A percentile compares a stretch with the other conserved stretches of the same genome.
Evolutionary conservation across 1,140 invertebrate genomes (phyloP).

Genomic region (Trinorchestia longiramus): DNA sequence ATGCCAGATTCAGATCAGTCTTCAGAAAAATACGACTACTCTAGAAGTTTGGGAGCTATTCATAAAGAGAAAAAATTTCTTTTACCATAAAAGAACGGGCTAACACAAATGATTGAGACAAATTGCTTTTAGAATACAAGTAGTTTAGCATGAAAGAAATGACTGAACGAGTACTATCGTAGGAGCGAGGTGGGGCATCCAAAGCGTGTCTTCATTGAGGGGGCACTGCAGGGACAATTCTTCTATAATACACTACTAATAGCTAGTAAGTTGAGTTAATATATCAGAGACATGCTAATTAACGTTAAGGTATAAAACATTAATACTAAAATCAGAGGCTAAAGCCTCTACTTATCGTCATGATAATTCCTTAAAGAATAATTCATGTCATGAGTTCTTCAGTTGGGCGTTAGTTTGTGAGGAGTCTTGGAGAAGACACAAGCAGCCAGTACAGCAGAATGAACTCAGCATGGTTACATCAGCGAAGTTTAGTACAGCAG

Average conservation of each 20-base stretch:
- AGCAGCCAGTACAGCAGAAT: background rate
- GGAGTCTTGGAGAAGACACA: background rate
- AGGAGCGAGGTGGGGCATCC: background rate
- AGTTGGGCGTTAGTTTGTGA: constrained; percentile 6
- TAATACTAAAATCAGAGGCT: constrained; percentile 42
- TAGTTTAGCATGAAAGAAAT: background rate
- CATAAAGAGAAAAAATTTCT: no score
- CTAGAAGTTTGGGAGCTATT: background rate
- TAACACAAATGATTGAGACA: no score
- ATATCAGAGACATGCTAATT: constrained; percentile 42
- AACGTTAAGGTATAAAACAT: constrained; percentile 50
- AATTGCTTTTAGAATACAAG: no score
- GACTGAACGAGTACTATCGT: background rate
- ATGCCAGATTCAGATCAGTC: background rate
- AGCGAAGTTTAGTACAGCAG: background rate
- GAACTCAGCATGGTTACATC: background rate
- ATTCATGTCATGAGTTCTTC: background rate
- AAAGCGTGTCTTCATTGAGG: background rate
- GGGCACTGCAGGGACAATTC: constrained; percentile 20
- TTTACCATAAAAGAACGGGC: no score
- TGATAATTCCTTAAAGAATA: constrained; percentile 35
- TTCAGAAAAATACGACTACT: background rate
- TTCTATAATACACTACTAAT: background rate
- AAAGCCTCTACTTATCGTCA: constrained; percentile 49
- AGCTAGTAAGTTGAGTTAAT: constrained; percentile 21